Percentiles rank a stretch among this genome's conserved stretches.
Evolutionary conservation across 2,888 invertebrate species (phyloP).

Genomic region (Amphipoea oculea): DNA sequence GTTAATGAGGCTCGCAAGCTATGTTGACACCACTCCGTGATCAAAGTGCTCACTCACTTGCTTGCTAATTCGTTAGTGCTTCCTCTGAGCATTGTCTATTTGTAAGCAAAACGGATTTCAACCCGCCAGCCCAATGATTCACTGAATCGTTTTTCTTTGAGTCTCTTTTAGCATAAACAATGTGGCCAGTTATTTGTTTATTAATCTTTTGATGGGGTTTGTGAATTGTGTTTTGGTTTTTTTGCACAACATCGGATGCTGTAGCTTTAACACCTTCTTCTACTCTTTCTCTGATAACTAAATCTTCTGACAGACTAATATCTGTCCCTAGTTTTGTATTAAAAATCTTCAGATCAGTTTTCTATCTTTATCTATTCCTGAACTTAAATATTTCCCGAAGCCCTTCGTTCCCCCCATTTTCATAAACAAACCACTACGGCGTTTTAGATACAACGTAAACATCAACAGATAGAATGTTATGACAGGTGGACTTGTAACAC

Average conservation of each 20-base stretch:
- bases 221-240: conserved; percentile 1
- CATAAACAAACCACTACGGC: conserved; percentile 33
- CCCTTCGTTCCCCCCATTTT: conserved; percentile 25
- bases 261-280: neutral
- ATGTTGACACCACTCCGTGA: conserved; percentile 85
- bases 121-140: conserved; percentile 63
- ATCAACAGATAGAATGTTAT: conserved; percentile 42
- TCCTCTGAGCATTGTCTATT: conserved; percentile 76
- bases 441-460: conserved; percentile 45
- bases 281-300: neutral
- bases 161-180: conserved; percentile 62
- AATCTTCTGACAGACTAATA: neutral
- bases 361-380: neutral
- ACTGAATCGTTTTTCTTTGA: conserved; percentile 61
- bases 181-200: conserved; percentile 59
- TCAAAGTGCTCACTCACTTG: conserved; percentile 79
- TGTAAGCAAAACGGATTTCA: conserved; percentile 75
- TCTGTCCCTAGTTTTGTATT: neutral
- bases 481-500: conserved; percentile 37
- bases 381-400: conserved; percentile 18
- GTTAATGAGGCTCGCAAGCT: conserved; percentile 84
- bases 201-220: conserved; percentile 33
- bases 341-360: neutral
- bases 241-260: neutral
- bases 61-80: conserved; percentile 69